Evolutionary conservation across 2,113 vertebrate species (phyloP).

Genomic region (Laticauda colubrina): DNA sequence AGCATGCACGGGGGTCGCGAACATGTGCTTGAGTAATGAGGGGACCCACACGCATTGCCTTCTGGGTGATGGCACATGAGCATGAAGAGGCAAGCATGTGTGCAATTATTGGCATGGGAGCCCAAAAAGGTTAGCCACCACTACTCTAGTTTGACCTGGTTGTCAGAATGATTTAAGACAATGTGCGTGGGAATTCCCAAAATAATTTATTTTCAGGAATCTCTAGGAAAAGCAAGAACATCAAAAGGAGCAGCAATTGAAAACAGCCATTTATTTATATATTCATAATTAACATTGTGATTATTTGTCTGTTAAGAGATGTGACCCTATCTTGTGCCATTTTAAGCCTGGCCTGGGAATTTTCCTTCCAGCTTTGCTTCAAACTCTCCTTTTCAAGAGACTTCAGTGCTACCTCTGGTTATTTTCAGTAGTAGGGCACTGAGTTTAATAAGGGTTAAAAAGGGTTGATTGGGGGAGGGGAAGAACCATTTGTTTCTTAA

Average conservation of each 20-base stretch:
- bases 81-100: too few relatives aligned
- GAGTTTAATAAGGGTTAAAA: slow-evolving; percentile 11
- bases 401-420: background rate
- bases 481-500: slow-evolving; percentile 31
- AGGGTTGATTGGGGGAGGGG: background rate
- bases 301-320: background rate
- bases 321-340: background rate
- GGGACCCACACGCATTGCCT: too few relatives aligned
- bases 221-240: background rate
- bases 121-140: too few relatives aligned
- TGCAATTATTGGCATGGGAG: too few relatives aligned
- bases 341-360: background rate
- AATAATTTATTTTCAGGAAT: background rate
- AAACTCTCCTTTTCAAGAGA: slow-evolving; percentile 9
- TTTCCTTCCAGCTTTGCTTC: background rate
- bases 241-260: background rate
- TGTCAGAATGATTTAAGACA: background rate
- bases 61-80: too few relatives aligned
- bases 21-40: too few relatives aligned
- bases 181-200: background rate
- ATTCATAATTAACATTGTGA: background rate
- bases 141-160: background rate
- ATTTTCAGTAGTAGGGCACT: background rate
- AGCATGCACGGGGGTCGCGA: too few relatives aligned
- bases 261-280: background rate